Percentiles rank a stretch among this genome's conserved stretches.
Evolutionary conservation across 2,888 invertebrate genomes (phyloP).

Genomic region (Limnephilus lunatus): DNA sequence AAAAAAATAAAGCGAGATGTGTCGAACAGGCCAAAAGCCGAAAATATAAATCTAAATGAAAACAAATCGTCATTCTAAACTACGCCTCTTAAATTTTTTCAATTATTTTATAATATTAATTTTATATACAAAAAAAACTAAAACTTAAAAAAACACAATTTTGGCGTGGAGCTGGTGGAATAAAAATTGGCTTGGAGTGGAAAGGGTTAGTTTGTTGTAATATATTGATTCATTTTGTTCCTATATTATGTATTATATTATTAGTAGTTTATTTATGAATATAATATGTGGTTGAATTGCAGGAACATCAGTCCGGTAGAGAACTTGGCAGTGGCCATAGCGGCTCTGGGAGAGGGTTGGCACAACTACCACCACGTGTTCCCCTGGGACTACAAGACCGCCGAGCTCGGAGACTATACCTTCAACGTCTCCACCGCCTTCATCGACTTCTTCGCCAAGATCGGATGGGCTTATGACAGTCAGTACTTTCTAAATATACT

Average conservation of each 20-base stretch:
- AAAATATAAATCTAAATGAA: too few species aligned
- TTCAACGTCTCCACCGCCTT: conserved; percentile 87
- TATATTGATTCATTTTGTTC: too few species aligned
- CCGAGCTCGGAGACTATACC: conserved; percentile 80
- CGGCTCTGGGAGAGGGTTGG: conserved; percentile 89
- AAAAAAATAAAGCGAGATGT: too few species aligned
- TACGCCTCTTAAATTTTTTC: too few species aligned
- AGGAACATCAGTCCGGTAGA: conserved; percentile 87
- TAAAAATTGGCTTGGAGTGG: too few species aligned
- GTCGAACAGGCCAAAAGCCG: too few species aligned
- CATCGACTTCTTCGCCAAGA: conserved; percentile 86
- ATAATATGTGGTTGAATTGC: conserved; percentile 65
- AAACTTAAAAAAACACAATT: too few species aligned
- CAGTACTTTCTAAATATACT: conserved; percentile 68
- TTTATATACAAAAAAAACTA: too few species aligned
- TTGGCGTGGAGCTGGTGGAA: too few species aligned
- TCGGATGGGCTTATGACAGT: conserved; percentile 91
- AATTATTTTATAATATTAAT: too few species aligned
- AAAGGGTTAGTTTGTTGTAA: too few species aligned
- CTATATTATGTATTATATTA: not conserved
- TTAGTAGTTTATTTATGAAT: not conserved
- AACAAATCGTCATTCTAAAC: too few species aligned
- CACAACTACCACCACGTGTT: conserved; percentile 91
- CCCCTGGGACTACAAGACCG: conserved; percentile 85
- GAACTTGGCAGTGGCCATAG: conserved; percentile 84